Percentiles rank a stretch among this genome's conserved stretches.
Evolutionary conservation across 2,797 vertebrate species (phyloP).

Genomic region (Galaxias olidus): DNA sequence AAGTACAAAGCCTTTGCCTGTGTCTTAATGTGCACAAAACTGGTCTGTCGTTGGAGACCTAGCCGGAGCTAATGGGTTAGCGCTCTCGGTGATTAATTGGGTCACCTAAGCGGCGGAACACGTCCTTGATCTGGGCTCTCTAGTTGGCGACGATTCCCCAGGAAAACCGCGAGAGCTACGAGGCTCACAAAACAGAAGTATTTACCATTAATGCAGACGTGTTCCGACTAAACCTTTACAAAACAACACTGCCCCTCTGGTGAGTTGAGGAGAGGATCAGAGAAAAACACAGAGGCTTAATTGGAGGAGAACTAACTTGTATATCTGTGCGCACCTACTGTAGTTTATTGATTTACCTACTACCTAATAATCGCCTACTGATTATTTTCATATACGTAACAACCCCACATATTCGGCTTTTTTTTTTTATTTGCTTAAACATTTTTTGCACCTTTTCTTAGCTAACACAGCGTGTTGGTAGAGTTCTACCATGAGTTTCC

Average conservation of each 20-base stretch:
- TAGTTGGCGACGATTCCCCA: slow-evolving; percentile 36
- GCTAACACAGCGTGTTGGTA: too few species aligned
- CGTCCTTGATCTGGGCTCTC: slow-evolving; percentile 36
- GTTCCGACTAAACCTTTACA: slow-evolving; percentile 50
- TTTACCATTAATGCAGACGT: slow-evolving; percentile 49
- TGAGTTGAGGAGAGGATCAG: slow-evolving; percentile 1
- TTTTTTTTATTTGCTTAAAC: too few species aligned
- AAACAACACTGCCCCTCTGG: slow-evolving; percentile 36
- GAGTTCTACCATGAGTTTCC: too few species aligned
- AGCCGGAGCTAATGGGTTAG: slow-evolving; percentile 41
- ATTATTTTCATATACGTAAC: too few species aligned
- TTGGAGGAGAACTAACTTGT: slow-evolving; percentile 1
- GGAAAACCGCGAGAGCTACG: slow-evolving; percentile 14
- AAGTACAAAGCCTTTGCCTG: slow-evolving; percentile 24
- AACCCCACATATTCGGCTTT: too few species aligned
- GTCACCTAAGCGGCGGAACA: slow-evolving; percentile 49
- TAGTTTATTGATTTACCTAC: too few species aligned
- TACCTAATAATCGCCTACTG: too few species aligned
- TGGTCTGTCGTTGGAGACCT: slow-evolving; percentile 40
- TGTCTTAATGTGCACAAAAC: slow-evolving; percentile 24
- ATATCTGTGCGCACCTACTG: too few species aligned
- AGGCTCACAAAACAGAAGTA: slow-evolving; percentile 50
- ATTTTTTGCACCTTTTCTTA: too few species aligned
- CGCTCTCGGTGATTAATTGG: slow-evolving; percentile 46
- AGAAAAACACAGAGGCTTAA: slow-evolving; percentile 29